These are phyloP conservation scores for Catostylus mosaicus DNA, from an alignment of 30 jellyfish, hydroid and myxozoan genomes.

Conservation along the genomic window DNA sequence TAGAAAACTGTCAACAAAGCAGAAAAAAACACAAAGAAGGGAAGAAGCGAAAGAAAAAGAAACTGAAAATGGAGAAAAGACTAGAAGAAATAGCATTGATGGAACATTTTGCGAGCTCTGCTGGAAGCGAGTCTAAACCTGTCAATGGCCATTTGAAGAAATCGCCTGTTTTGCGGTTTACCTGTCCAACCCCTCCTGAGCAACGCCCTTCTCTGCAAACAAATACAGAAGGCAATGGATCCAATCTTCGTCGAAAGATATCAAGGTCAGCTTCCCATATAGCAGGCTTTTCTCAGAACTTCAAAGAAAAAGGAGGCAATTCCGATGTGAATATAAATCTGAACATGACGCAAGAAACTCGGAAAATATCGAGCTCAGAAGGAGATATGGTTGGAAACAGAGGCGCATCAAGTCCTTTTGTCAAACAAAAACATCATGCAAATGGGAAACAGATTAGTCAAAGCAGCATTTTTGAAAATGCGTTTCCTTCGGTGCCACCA, in stretches of 20 bases:
- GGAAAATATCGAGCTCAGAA: constrained; percentile 55
- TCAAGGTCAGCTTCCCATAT: constrained; percentile 65
- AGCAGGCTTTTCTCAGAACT: constrained; percentile 5
- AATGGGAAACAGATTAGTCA: constrained; percentile 7
- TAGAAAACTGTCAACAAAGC: not conserved
- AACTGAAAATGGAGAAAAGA: constrained; percentile 32
- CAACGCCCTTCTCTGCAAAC: not conserved
- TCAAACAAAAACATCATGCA: not conserved
- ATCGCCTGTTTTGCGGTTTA: constrained; percentile 19
- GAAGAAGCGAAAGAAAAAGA: constrained; percentile 35
- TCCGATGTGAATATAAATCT: not conserved
- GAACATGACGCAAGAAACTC: constrained; percentile 6
- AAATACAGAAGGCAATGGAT: not conserved
- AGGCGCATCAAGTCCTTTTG: not conserved
- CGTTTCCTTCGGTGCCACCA: constrained; percentile 59
- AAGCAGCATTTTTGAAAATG: constrained; percentile 49
- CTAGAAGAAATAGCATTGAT: constrained; percentile 56
- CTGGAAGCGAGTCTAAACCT: constrained; percentile 20
- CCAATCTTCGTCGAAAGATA: constrained; percentile 46
- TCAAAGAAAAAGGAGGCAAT: constrained; percentile 13
- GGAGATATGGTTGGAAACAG: constrained; percentile 37
- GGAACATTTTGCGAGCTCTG: constrained; percentile 8
- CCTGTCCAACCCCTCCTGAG: constrained; percentile 51
- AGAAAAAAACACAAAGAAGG: constrained; percentile 7
- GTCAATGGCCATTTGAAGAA: constrained; percentile 38